Percentiles rank a stretch among this genome's conserved stretches.
These are phyloP conservation scores for Orussus abietinus DNA, from an alignment of 1,140 invertebrate species.

Conservation along the genomic window DNA sequence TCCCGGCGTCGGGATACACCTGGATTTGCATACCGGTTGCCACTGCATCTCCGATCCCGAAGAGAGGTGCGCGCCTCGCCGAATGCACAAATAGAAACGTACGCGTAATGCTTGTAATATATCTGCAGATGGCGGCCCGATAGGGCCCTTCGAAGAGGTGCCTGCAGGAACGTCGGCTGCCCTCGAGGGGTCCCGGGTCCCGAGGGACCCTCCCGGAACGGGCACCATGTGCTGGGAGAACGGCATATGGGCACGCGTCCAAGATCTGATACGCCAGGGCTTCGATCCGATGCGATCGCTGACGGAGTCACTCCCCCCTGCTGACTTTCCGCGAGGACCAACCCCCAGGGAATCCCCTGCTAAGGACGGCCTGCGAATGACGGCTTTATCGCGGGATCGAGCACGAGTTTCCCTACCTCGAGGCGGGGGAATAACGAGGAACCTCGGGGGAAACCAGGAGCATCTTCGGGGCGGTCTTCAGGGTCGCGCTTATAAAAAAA, in stretches of 20 bases:
- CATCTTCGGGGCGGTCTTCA: too few species aligned
- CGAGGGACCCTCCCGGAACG: too few species aligned
- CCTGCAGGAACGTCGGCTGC: too few species aligned
- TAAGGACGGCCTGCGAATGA: conserved; percentile 40
- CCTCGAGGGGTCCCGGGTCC: too few species aligned
- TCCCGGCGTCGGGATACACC: too few species aligned
- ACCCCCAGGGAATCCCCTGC: conserved; percentile 25
- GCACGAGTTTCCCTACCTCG: too few species aligned
- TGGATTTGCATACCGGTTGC: conserved; percentile 38
- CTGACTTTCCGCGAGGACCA: conserved; percentile 3
- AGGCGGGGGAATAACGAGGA: too few species aligned
- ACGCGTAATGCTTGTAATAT: conserved; percentile 37
- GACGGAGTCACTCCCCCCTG: too few species aligned
- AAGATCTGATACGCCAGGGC: conserved; percentile 41
- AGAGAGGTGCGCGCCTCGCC: conserved; percentile 12
- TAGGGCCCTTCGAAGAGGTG: conserved; percentile 19
- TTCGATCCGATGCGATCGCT: conserved; percentile 46
- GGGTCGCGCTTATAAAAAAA: too few species aligned
- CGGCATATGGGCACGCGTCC: conserved; percentile 48
- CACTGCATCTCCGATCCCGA: conserved; percentile 22
- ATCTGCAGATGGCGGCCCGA: conserved; percentile 40
- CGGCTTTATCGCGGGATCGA: conserved; percentile 35
- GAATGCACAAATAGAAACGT: conserved; percentile 35
- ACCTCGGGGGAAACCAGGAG: too few species aligned
- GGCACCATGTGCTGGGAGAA: conserved; percentile 31